Evolutionary conservation across 2,113 vertebrate genomes (phyloP), one percentile per base, ranked within the genome.

Genomic region (Telmatochromis brachygnathus): DNA sequence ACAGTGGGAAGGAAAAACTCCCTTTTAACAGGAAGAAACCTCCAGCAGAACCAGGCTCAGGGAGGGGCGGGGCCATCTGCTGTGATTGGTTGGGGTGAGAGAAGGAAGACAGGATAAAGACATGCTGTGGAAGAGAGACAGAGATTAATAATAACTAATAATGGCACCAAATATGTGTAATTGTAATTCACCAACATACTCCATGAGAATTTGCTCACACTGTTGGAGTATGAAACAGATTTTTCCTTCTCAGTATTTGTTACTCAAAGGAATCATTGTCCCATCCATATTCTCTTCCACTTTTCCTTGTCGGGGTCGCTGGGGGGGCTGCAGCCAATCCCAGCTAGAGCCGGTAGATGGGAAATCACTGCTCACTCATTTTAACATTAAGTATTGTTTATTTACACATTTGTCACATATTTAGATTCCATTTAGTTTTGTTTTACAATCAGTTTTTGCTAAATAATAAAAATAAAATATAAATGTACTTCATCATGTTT

Each of bases 101-200:
- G 17, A 49, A 49, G 7, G 47, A 49, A 49, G 17, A 49, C 47
- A 3, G 47, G 47, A 49, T 49, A 9, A 49, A 49, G 47, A 49
- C 17, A 9, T 19, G 47, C 47, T 49, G 47, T 19, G 17, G 47
- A 49, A 49, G 17, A 19, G 47, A 49, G 17, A 51, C 47, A 51
- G 47, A 5, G 3, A 0, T 51, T 51, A 9, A 9, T n/a, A 51
- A n/a, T 9, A 51, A 51, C 47, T 49, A 51, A 51, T 51, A 51
- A 19, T 51, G 47, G 8, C 3, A 51, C 17, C 17, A 51, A 19
- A 9, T 51, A n/a, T 51, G 0, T 51, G 17, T 51, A 51, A 51
- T n/a, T 51, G 49, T 51, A 19, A 51, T 51, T 19, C 49, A 9
- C 49, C 49, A 19, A 19, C 49, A 51, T 51, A 51, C 49, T 0